Base-by-base conservation (phyloP, 2,113 vertebrate genomes). In the Pomatorhinus ruficollis region DNA sequence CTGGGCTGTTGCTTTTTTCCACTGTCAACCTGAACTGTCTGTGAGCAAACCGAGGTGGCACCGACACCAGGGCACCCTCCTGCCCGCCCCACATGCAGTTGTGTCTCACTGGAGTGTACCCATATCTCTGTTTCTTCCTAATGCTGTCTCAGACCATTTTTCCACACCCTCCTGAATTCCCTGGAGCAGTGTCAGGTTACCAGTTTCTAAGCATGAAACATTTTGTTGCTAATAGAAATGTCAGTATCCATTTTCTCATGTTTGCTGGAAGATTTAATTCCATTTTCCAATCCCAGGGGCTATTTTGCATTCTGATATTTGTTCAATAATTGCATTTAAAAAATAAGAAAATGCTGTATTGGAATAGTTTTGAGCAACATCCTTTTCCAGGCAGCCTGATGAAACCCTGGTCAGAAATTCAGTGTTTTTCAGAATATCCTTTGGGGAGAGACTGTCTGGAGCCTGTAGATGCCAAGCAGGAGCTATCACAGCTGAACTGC, bases 191-290 rank as follows among this genome's bases (percentile, higher is more conserved):
- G 54, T 93, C 92, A 70, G 47, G 75, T 96, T 93, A 52, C 83
- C 71, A 16, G 21, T 95, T 95, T 92, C 89, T 60, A 78, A 85
- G 89, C 87, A 92, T 53, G 90, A 91, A 88, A 85, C 66, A 15
- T 94, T 94, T 93, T 91, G 78, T 89, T 91, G 89, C 89, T 96
- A 95, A 95, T 88, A 97, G 95, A 94, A 93, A 96, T 50, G 10
- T 94, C 33, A 14, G 66, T 60, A 94, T 91, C 84, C 87, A 88
- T 96, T 96, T 95, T 70, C 87, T 94, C 47, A 1, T 95, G 91
- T 90, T 95, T 93, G 78, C 66, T 87, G 87, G 71, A 90, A 90
- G 89, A 91, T 90, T 90, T 95, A 96, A 93, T 96, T 97, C 95
- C 82, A 57, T 96, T 87, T 91, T 74, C 72, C 57, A 69, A 5